phyloP scores from a whole-genome alignment of 2,888 invertebrate species.

The Seladonia tumulorum region DNA sequence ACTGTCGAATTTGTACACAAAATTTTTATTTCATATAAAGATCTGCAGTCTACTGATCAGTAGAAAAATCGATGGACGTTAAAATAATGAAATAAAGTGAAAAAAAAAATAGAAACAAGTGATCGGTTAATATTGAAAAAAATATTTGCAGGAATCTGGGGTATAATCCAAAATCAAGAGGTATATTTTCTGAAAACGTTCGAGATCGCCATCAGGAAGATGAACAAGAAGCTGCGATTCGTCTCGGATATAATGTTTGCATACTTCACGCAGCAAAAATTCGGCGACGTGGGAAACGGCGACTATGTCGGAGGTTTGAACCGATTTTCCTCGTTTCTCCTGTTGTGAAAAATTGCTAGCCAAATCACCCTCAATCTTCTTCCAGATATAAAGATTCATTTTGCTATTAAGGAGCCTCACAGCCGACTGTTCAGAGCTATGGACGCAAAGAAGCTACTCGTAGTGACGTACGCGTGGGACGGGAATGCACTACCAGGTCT shows the following conservation, averaged over 20 bases:
- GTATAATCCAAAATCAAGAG: conserved; percentile 86
- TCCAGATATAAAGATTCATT: conserved; percentile 82
- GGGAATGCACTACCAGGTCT: conserved; percentile 88
- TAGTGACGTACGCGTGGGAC: conserved; percentile 90
- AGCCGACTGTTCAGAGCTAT: conserved; percentile 76
- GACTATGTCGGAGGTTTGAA: conserved; percentile 80
- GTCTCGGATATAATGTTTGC: conserved; percentile 89
- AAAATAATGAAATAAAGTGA: neutral
- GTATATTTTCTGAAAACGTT: conserved; percentile 88
- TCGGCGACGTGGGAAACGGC: conserved; percentile 85
- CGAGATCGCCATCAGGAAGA: conserved; percentile 86
- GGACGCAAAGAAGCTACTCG: conserved; percentile 84
- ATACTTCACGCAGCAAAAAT: conserved; percentile 85
- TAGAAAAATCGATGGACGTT: neutral
- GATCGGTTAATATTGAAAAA: neutral
- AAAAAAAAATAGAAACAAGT: neutral
- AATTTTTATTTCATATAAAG: too few relatives aligned
- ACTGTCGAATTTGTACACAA: too few relatives aligned
- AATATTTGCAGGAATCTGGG: conserved; percentile 87
- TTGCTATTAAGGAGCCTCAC: conserved; percentile 81
- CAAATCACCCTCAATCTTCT: neutral
- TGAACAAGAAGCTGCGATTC: conserved; percentile 85
- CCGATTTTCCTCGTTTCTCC: neutral
- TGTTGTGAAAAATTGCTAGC: neutral
- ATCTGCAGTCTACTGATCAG: neutral